Conservation (phyloP, 1,140 invertebrate species). For the Macrocentrus cingulum region DNA sequence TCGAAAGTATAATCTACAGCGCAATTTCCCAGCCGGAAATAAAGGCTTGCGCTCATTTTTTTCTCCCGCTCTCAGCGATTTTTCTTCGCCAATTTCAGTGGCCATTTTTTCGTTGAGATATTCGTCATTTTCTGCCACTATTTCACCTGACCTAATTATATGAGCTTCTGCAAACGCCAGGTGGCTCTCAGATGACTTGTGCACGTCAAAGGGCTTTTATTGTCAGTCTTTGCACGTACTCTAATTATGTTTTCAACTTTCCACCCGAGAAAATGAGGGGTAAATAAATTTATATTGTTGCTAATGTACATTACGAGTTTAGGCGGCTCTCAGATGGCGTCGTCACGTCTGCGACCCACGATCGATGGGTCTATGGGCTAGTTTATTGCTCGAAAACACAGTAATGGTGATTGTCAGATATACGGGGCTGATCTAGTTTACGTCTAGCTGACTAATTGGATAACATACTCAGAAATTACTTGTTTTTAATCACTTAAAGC, state of each 20-base stretch:
- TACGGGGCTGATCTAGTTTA: not conserved
- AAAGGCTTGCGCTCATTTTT: slow-evolving; percentile 1
- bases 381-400: not conserved
- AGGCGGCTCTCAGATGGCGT: slow-evolving; percentile 6
- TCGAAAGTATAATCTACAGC: no score
- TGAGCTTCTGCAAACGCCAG: slow-evolving; percentile 32
- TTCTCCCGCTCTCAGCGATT: no score
- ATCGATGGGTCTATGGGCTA: slow-evolving; percentile 6
- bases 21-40: slow-evolving; percentile 27
- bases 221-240: not conserved
- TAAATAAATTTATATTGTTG: not conserved
- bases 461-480: no score
- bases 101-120: no score
- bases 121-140: slow-evolving; percentile 26
- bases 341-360: slow-evolving; percentile 3
- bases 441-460: no score
- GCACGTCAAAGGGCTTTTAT: slow-evolving; percentile 1
- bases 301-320: not conserved
- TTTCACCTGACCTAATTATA: slow-evolving; percentile 43
- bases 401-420: not conserved
- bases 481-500: no score
- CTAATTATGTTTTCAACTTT: slow-evolving; percentile 5
- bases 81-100: no score
- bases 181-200: slow-evolving; percentile 14
- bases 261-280: not conserved